Conservation (phyloP, 2,113 vertebrate species). For the Tympanuchus pallidicinctus region DNA sequence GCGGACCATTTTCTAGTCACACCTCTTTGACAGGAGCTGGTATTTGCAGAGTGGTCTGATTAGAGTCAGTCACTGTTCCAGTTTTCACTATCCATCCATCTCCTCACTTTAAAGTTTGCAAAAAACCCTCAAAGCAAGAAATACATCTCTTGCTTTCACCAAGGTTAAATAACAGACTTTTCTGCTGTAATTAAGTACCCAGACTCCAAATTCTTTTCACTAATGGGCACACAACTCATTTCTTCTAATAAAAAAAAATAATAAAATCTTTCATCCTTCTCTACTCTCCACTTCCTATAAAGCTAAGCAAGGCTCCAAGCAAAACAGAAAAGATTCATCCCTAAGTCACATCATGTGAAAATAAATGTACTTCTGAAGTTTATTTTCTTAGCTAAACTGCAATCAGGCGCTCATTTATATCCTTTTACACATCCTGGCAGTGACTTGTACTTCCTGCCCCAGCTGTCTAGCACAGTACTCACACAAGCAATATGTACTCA, state of each 20-base stretch:
- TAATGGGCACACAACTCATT: not conserved
- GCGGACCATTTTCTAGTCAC: not conserved
- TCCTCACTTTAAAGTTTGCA: not conserved
- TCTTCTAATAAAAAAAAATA: not conserved
- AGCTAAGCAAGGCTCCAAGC: not conserved
- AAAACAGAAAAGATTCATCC: not conserved
- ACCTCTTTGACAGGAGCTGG: not conserved
- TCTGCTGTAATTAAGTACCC: not conserved
- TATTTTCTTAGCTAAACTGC: not conserved
- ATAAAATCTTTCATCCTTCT: not conserved
- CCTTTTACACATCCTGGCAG: not conserved
- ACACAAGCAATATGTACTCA: not conserved
- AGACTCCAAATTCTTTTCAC: not conserved
- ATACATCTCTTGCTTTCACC: not conserved
- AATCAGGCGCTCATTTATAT: not conserved
- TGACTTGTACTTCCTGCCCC: not conserved
- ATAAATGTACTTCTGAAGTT: not conserved
- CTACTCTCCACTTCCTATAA: accelerated
- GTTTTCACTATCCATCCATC: not conserved
- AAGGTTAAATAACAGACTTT: not conserved
- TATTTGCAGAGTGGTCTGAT: not conserved
- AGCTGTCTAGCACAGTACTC: not conserved
- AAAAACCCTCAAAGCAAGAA: not conserved
- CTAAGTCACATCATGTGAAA: not conserved
- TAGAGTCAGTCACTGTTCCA: not conserved